phyloP scores from a whole-genome alignment of 2,888 invertebrate genomes.

The Leptinotarsa haldemani region DNA sequence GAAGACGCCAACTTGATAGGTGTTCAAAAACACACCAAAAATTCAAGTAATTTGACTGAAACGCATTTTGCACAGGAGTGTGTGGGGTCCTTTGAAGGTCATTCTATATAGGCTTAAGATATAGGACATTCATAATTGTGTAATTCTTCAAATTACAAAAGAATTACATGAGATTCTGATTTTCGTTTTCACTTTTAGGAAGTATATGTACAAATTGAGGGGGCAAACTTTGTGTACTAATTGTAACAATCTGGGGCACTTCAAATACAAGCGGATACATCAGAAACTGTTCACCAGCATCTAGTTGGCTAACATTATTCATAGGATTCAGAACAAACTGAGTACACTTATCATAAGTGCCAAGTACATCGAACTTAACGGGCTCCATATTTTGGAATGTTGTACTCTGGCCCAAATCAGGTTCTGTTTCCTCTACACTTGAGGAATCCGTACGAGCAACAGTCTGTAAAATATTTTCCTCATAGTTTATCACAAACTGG shows the following conservation, averaged over 20 bases:
- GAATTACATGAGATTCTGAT: slow-evolving; percentile 40
- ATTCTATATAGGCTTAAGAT: no score
- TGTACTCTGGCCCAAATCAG: slow-evolving; percentile 47
- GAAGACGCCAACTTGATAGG: no score
- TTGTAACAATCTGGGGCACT: slow-evolving; percentile 59
- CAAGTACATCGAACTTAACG: slow-evolving; percentile 55
- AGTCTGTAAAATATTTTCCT: slow-evolving; percentile 27
- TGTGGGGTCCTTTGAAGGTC: no score
- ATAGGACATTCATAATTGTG: no score
- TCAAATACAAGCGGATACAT: slow-evolving; percentile 63
- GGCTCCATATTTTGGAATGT: slow-evolving; percentile 56
- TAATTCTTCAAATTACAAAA: neutral
- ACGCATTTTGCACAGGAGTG: no score
- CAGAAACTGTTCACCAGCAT: slow-evolving; percentile 58
- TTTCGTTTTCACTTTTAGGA: slow-evolving; percentile 30
- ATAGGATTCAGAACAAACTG: slow-evolving; percentile 58
- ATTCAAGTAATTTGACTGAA: no score
- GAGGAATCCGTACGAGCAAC: slow-evolving; percentile 25
- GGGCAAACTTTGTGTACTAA: slow-evolving; percentile 53
- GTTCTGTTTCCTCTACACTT: slow-evolving; percentile 34
- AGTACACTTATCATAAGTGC: slow-evolving; percentile 47
- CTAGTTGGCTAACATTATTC: slow-evolving; percentile 45
- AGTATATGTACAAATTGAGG: slow-evolving; percentile 61
- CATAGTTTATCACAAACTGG: slow-evolving; percentile 30
- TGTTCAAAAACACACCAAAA: no score